Base-by-base conservation (phyloP, 2,888 invertebrate species). In the Scrobipalpa atriplicella region DNA sequence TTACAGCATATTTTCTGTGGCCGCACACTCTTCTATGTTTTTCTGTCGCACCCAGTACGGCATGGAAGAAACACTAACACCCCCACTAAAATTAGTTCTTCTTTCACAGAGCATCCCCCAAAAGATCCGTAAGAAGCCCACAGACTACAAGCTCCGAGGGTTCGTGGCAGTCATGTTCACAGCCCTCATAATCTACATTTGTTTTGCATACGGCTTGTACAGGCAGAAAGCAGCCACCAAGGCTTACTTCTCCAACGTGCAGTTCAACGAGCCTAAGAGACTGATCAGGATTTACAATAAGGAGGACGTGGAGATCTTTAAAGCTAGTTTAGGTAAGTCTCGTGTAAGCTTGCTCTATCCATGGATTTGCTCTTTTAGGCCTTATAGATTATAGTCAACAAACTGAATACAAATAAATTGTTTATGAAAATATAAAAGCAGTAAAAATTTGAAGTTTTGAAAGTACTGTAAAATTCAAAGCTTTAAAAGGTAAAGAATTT, bases 81-180 rank as follows among this genome's bases (percentile, higher is more conserved):
- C n/a, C n/a, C n/a, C n/a, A n/a, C n/a, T n/a, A n/a, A 47, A 47
- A n/a, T n/a, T n/a, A 47, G 47, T 19, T 16, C 38, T 38, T 0
- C 9, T n/a, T 66, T 90, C 92, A 13, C 87, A 97, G 97, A 94
- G 95, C 77, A 94, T 96, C 56, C 95, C 96, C 1, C 95, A 96
- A 71, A 94, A 95, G 78, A 94, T 95, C 63, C 93, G 96, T 61
- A 95, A 95, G 78, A 95, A 94, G 76, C 95, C 95, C 0, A 94
- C 95, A 43, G 96, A 97, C 80, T 96, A 96, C 86, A 97, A 96
- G 87, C 93, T 97, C 0, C 95, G 96, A 71, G 95, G 95, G 5
- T 97, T 97, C 83, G 97, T 97, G 0, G 94, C 94, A 0, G 94
- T 97, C 62, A 94, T 98, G 78, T 97, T 97, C 80, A 93, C 97